Percentiles rank a stretch among this genome's conserved stretches.
Conservation (phyloP, 2,888 invertebrate genomes). For the Acleris laterana region DNA sequence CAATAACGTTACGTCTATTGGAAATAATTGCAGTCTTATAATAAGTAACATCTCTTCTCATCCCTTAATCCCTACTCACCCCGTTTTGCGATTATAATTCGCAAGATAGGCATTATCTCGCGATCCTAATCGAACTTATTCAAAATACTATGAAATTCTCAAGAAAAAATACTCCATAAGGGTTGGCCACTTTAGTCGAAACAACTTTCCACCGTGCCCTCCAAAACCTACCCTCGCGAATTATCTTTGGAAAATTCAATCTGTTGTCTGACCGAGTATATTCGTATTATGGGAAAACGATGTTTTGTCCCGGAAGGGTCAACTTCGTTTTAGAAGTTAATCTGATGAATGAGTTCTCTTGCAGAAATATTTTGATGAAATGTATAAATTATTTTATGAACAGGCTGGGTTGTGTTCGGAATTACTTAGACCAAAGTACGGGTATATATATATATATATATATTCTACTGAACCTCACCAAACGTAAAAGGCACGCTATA, state of each 20-base stretch:
- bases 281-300: slow-evolving; percentile 18
- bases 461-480: too few species aligned
- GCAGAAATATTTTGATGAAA: neutral
- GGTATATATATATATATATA: too few species aligned
- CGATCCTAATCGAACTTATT: too few species aligned
- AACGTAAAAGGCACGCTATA: too few species aligned
- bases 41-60: too few species aligned
- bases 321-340: slow-evolving; percentile 2
- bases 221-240: slow-evolving; percentile 5
- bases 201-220: slow-evolving; percentile 7
- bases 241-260: slow-evolving; percentile 30
- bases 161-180: slow-evolving; percentile 4
- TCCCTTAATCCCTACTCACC: too few species aligned
- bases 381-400: neutral
- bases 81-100: too few species aligned
- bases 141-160: neutral
- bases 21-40: too few species aligned
- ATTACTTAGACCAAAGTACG: too few species aligned
- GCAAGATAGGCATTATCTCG: too few species aligned
- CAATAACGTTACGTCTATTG: too few species aligned
- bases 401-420: neutral
- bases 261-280: slow-evolving; percentile 10
- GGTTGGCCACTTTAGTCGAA: slow-evolving; percentile 8
- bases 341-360: neutral
- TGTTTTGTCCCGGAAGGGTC: slow-evolving; percentile 15